Base-by-base conservation (phyloP, 2,113 vertebrate genomes). In the Tachysurus vachellii region DNA sequence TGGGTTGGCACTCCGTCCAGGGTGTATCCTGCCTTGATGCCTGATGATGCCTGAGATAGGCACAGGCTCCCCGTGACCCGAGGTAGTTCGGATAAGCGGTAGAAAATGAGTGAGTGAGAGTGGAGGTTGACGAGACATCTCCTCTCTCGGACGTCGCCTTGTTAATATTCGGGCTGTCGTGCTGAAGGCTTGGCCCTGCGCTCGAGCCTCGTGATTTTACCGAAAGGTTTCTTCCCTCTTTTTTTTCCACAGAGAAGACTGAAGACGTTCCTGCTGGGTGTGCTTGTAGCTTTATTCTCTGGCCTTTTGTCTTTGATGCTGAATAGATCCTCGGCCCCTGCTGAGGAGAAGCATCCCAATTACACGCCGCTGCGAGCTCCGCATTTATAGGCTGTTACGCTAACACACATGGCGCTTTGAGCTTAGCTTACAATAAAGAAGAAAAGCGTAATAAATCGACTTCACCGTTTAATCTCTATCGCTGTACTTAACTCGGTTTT, bases 291-390 rank as follows among this genome's bases (percentile, higher is more conserved):
- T 86, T 81, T 86, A 68, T 57, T 80, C 85, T 68, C 50, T 86
- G 76, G 47, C 61, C 76, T 86, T 86, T 86, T 80, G 75, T 86
- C 85, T 86, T 86, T 86, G 76, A 80, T 68, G 28, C 61, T 86
- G 85, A 86, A 86, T 79, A 50, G 75, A 86, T 80, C 73, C 61
- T 86, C 61, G 14, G n/a, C 56, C 31, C 83, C 68, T 86, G 84
- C 84, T 68, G 75, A 86, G 85, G 47, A 80, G 75, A 80, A 79
- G 57, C 61, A 79, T 80, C 59, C 59, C 53, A 85, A 85, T 85
- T 85, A 85, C 70, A 85, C 12, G 68, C 68, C 61, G 84, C 17
- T 66, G 84, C 50, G 47, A 86, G 73, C 44, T 17, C 44, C 50
- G 23, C 75, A 86, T 80, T 80, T 62, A 80, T 77, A 54, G n/a